A percentile compares a stretch with the other conserved stretches of the same genome.
Evolutionary conservation across 1,140 invertebrate genomes (phyloP).

Genomic region (Thrips palmi): DNA sequence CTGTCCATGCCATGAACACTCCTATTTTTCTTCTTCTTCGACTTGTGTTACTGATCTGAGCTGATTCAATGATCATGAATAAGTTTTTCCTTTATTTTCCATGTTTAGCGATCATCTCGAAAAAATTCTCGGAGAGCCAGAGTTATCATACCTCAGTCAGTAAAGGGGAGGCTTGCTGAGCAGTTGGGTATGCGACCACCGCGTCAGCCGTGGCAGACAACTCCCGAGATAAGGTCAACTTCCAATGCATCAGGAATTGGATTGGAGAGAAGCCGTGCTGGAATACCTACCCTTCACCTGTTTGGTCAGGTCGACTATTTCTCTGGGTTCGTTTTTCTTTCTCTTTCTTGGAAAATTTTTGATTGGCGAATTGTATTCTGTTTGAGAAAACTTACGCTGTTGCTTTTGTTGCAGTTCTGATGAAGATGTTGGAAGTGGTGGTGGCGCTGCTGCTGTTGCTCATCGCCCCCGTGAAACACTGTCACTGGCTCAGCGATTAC

Average conservation of each 20-base stretch:
- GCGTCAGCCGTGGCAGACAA: conserved; percentile 18
- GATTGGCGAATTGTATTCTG: too few relatives aligned
- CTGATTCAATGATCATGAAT: background rate
- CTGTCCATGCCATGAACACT: too few relatives aligned
- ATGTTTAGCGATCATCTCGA: conserved; percentile 12
- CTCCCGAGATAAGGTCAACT: conserved; percentile 23
- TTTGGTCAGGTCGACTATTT: conserved; percentile 47
- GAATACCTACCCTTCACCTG: conserved; percentile 27
- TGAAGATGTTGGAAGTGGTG: conserved; percentile 15
- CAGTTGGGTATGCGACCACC: conserved; percentile 24
- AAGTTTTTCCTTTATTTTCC: background rate
- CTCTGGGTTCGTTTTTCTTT: conserved; percentile 23
- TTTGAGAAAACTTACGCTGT: too few relatives aligned
- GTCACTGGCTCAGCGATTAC: conserved; percentile 9
- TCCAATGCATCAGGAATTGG: conserved; percentile 19
- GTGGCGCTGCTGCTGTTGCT: conserved; percentile 20
- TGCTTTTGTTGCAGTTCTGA: conserved; percentile 15
- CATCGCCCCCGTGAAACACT: conserved; percentile 25
- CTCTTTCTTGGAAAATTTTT: too few relatives aligned
- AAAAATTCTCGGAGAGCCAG: conserved; percentile 11
- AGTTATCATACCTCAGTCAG: conserved; percentile 15
- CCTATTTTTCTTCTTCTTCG: background rate
- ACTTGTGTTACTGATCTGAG: background rate
- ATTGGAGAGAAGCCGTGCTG: conserved; percentile 19
- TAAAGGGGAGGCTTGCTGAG: conserved; percentile 24